These are phyloP conservation scores for Eptesicus fuscus DNA, from an alignment of 2,113 vertebrate species.

Conservation along the genomic window DNA sequence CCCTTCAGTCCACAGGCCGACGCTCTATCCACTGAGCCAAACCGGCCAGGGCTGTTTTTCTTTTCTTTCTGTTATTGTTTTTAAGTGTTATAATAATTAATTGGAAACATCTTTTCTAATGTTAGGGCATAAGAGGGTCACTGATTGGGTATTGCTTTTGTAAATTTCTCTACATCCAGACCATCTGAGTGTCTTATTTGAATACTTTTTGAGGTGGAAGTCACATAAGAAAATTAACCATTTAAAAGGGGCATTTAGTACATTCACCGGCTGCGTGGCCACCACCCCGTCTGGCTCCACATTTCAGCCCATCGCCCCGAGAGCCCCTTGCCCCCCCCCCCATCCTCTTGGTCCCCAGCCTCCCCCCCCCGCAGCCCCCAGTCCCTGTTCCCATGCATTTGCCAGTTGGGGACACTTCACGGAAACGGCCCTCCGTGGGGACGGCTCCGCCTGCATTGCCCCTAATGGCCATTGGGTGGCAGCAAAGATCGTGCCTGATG, in stretches of 20 bases:
- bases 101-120: not conserved
- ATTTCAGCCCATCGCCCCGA: accelerated
- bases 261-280: accelerated
- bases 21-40: too few relatives aligned
- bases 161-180: not conserved
- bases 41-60: too few relatives aligned
- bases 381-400: not conserved
- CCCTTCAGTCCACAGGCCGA: too few relatives aligned
- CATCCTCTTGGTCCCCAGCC: too few relatives aligned
- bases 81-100: not conserved
- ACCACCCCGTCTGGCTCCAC: accelerated
- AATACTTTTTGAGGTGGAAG: not conserved
- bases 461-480: conserved; percentile 36
- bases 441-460: not conserved
- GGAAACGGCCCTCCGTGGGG: accelerated
- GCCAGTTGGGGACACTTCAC: not conserved
- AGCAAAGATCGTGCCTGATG: conserved; percentile 51
- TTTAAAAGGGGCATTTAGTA: not conserved
- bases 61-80: too few relatives aligned
- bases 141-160: not conserved
- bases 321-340: too few relatives aligned
- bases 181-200: not conserved
- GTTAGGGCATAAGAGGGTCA: not conserved
- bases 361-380: not conserved
- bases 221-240: too few relatives aligned